Base-by-base conservation (phyloP, 2,888 invertebrate genomes). In the Dyspetes luteomarginatus region DNA sequence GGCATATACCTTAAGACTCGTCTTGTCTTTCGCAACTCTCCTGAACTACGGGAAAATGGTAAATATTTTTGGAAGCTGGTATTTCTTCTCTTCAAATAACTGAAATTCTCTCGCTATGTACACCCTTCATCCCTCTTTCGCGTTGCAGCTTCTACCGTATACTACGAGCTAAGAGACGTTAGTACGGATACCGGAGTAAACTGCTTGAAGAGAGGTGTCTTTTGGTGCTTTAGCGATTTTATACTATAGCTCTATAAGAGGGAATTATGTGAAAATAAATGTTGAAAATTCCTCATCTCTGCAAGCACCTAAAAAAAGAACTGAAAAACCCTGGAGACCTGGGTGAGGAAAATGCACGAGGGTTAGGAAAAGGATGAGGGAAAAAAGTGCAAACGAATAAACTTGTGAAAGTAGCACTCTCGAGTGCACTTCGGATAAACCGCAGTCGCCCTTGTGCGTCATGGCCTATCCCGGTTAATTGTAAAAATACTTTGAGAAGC, bases 391-490 rank as follows among this genome's bases (percentile, higher is more conserved):
- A 12, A 71, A 76, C 71, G 50, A 72, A 83, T 79, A 77, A 84
- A 83, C 71, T 24, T n/a, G 24, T 56, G 78, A 75, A 81, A 79
- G 80, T 62, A 55, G 50, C 72, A 56, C 71, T 68, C 50, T 60
- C 12, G 43, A 56, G 48, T 82, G 80, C 73, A 78, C 81, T 71
- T 56, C 58, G 76, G 77, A 64, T 60, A 41, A 75, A 82, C 60
- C 69, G 56, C 19, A 78, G 75, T 56, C 77, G 60, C 75, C 79
- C 84, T 77, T 85, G 83, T 85, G 83, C 78, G 68, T 58, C 24
- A 50, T 28, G 77, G 83, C 82, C 85, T 84, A 85, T 81, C 82
- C 83, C 86, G 86, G 88, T 89, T 87, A 89, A 90, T 86, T 89
- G 89, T 88, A 85, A 87, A 88, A 87, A 85, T 84, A n/a, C 86